These are phyloP conservation scores for Zootermopsis nevadensis DNA, from an alignment of 2,888 invertebrate genomes.

Conservation along the genomic window DNA sequence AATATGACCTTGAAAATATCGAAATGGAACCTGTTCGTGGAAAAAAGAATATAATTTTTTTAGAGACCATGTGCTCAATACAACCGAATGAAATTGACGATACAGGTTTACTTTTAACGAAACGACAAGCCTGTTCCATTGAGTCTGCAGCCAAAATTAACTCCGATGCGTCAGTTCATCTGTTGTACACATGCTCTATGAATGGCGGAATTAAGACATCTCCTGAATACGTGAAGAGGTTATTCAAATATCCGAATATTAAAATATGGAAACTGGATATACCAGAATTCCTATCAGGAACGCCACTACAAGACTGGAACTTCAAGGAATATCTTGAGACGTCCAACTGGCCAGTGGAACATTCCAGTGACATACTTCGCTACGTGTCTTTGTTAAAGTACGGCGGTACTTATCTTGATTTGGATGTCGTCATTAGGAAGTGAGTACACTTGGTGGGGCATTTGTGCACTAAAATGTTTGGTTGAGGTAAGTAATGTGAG, in stretches of 20 bases:
- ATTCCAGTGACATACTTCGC: constrained; percentile 74
- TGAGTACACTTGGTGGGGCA: background rate
- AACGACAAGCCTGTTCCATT: constrained; percentile 1
- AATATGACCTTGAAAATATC: background rate
- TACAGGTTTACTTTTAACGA: background rate
- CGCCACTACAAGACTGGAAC: constrained; percentile 70
- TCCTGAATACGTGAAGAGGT: background rate
- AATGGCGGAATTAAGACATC: background rate
- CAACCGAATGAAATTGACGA: background rate
- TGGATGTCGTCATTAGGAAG: constrained; percentile 73
- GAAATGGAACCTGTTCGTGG: background rate
- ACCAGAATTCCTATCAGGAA: constrained; percentile 57
- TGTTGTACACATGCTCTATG: background rate
- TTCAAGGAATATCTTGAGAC: constrained; percentile 63
- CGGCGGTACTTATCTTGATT: constrained; percentile 81
- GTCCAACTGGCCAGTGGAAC: constrained; percentile 69
- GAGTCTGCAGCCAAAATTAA: constrained; percentile 1
- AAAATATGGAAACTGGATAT: constrained; percentile 38
- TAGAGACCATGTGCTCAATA: background rate
- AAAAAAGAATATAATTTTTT: background rate
- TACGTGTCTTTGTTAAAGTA: constrained; percentile 78
- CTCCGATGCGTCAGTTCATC: background rate
- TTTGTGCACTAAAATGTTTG: no score
- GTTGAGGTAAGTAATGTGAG: no score
- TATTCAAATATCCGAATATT: constrained; percentile 59